Percentiles rank a stretch among this genome's conserved stretches.
phyloP scores from a whole-genome alignment of 2,113 vertebrate species.

The Clarias magur region DNA sequence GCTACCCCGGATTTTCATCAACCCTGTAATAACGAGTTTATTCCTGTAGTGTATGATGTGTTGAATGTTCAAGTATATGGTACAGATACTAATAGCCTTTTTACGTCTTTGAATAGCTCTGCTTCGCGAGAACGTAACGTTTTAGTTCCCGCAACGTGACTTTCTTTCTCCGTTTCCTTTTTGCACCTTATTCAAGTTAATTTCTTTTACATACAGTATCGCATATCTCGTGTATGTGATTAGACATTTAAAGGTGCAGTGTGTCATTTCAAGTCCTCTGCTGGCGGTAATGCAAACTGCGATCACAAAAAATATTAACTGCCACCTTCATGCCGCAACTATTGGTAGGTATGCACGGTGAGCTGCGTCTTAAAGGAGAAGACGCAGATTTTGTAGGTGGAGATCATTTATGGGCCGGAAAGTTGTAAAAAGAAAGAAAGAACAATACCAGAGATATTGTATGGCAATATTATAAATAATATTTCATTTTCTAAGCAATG shows the following conservation, averaged over 20 bases:
- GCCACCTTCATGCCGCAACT: neutral
- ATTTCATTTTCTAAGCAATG: neutral
- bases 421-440: neutral
- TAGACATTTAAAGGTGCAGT: neutral
- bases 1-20: conserved; percentile 63
- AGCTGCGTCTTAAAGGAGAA: neutral
- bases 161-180: neutral
- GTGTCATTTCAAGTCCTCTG: neutral
- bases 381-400: neutral
- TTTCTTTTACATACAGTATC: neutral
- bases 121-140: neutral
- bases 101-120: conserved; percentile 19
- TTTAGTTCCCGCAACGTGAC: neutral
- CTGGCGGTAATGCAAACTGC: neutral
- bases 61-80: conserved; percentile 47
- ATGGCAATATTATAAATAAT: neutral
- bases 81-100: conserved; percentile 27
- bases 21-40: conserved; percentile 63
- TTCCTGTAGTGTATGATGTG: conserved; percentile 52
- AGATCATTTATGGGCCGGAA: neutral
- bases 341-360: neutral
- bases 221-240: neutral
- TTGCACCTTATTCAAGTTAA: neutral
- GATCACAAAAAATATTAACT: neutral
- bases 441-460: neutral